These are phyloP conservation scores for Aldabrachelys gigantea DNA, from an alignment of 2,113 vertebrate genomes.

Conservation along the genomic window DNA sequence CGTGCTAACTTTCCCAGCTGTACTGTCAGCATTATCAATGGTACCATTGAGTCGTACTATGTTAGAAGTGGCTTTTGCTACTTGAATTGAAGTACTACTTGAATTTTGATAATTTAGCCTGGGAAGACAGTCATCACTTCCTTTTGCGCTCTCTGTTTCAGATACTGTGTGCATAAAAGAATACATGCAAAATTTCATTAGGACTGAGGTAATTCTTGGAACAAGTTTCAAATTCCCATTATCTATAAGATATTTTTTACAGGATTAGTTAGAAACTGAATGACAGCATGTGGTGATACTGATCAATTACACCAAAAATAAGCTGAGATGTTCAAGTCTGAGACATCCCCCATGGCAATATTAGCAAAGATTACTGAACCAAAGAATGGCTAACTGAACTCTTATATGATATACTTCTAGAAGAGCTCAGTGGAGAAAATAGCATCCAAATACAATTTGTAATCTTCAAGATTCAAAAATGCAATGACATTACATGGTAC, in stretches of 20 bases:
- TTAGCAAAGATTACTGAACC: not conserved
- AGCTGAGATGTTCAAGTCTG: not conserved
- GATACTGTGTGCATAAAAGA: conserved; percentile 75
- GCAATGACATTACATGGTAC: not conserved
- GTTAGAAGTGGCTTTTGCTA: conserved; percentile 52
- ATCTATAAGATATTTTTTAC: not conserved
- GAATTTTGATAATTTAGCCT: conserved; percentile 72
- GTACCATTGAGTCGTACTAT: conserved; percentile 77
- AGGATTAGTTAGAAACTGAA: not conserved
- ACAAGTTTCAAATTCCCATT: not conserved
- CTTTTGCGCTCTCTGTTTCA: conserved; percentile 81
- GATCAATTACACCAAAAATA: not conserved
- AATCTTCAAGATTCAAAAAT: not conserved
- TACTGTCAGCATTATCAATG: conserved; percentile 9
- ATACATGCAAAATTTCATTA: not conserved
- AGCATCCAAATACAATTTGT: not conserved
- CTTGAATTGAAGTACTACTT: not conserved
- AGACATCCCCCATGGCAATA: not conserved
- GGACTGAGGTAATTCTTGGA: not conserved
- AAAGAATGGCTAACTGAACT: not conserved
- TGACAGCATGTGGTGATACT: not conserved
- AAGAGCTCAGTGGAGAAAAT: not conserved
- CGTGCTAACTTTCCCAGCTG: not conserved
- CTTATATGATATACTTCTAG: not conserved
- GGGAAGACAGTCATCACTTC: conserved; percentile 80